Conservation (phyloP, 1,140 invertebrate species). For the Apolygus lucorum region DNA sequence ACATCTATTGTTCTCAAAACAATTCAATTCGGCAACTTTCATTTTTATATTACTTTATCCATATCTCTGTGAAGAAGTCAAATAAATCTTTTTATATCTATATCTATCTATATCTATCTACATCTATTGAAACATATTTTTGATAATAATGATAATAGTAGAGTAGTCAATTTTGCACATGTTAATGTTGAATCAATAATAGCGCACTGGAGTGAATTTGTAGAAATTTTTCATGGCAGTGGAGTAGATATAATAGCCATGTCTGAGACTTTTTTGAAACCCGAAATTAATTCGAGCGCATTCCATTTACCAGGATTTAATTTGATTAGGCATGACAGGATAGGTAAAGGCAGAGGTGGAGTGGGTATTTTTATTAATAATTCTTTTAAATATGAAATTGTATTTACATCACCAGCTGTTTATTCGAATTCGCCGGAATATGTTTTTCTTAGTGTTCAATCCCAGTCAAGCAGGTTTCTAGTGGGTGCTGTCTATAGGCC, state of each 20-base stretch:
- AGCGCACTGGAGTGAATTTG: neutral
- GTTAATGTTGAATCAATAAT: neutral
- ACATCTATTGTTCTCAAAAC: too few relatives aligned
- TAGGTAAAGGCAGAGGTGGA: neutral
- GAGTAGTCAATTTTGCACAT: neutral
- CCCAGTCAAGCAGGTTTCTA: neutral
- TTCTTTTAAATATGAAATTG: too few relatives aligned
- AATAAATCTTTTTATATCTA: too few relatives aligned
- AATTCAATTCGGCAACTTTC: too few relatives aligned
- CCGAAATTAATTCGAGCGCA: neutral
- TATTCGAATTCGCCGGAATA: neutral
- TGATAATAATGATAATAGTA: too few relatives aligned
- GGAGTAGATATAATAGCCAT: neutral
- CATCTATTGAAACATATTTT: too few relatives aligned
- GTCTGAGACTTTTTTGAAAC: neutral
- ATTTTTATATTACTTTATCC: too few relatives aligned
- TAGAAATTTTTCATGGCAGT: neutral
- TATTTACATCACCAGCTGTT: neutral
- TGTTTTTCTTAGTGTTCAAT: neutral
- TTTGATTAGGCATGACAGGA: neutral
- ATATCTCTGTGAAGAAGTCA: too few relatives aligned
- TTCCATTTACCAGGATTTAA: neutral
- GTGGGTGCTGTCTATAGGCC: neutral
- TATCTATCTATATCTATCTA: too few relatives aligned
- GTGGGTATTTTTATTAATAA: neutral